These are phyloP conservation scores for Opisthocomus hoazin DNA, from an alignment of 2,113 vertebrate genomes.

Conservation along the genomic window DNA sequence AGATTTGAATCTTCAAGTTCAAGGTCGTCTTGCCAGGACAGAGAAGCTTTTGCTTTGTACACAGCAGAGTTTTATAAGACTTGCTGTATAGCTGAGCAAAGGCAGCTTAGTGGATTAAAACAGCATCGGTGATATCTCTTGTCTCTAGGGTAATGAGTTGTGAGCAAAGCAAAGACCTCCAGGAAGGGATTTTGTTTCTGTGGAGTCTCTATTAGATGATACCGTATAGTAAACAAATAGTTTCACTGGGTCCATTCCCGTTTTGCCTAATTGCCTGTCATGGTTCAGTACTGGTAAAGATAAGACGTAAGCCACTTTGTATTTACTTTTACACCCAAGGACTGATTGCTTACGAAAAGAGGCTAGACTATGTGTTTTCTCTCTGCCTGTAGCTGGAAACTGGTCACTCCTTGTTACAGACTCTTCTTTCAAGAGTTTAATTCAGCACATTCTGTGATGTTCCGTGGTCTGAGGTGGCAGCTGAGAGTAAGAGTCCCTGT, in stretches of 20 bases:
- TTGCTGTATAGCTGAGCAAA: conserved; percentile 4
- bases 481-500: not conserved
- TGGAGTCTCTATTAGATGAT: conserved; percentile 1
- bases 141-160: conserved; percentile 38
- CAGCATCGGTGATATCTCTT: conserved; percentile 24
- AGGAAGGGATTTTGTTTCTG: conserved; percentile 35
- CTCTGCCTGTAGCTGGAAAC: not conserved
- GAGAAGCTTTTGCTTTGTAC: not conserved
- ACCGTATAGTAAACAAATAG: conserved; percentile 21
- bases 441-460: not conserved
- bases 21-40: conserved; percentile 4
- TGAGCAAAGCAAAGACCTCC: conserved; percentile 23
- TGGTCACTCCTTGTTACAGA: not conserved
- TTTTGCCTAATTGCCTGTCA: conserved; percentile 29
- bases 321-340: not conserved
- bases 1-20: not conserved
- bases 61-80: not conserved
- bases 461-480: not conserved
- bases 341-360: not conserved
- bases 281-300: not conserved
- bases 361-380: not conserved
- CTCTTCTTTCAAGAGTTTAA: not conserved
- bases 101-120: conserved; percentile 46
- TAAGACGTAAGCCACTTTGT: not conserved
- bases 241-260: not conserved